Conservation (phyloP, 2,888 invertebrate genomes). For the Drosophila rubida region DNA sequence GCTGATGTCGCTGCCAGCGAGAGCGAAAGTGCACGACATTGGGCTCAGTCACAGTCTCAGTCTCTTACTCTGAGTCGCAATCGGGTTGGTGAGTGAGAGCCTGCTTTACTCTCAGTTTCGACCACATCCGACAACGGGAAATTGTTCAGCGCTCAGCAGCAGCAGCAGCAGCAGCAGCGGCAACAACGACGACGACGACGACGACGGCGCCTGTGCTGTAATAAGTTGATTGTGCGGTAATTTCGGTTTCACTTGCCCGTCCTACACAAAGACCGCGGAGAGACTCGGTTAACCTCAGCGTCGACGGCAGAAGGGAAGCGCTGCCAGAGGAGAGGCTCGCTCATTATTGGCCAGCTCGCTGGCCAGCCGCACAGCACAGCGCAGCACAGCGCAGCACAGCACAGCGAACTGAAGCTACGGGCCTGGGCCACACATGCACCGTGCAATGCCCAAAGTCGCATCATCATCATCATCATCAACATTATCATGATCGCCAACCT, state of each 20-base stretch:
- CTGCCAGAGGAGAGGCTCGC: conserved; percentile 4
- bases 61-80: too few relatives aligned
- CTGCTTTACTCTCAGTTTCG: conserved; percentile 50
- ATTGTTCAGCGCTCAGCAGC: conserved; percentile 33
- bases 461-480: conserved; percentile 54
- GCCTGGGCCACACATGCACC: conserved; percentile 68
- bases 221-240: conserved; percentile 83
- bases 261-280: conserved; percentile 54
- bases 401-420: conserved; percentile 15
- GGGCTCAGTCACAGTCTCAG: conserved; percentile 20
- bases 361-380: conserved; percentile 35
- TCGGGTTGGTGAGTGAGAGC: conserved; percentile 27
- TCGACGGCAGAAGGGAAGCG: conserved; percentile 1
- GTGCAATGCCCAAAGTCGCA: conserved; percentile 63
- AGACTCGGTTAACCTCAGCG: conserved; percentile 38
- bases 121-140: conserved; percentile 76
- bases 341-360: conserved; percentile 77
- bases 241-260: conserved; percentile 79
- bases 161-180: too few relatives aligned
- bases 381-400: not conserved
- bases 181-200: not conserved
- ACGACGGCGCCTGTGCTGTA: conserved; percentile 65
- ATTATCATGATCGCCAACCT: conserved; percentile 44
- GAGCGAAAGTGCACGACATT: conserved; percentile 81
- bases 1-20: conserved; percentile 57